Evolutionary conservation across 2,113 vertebrate genomes (phyloP), one percentile per base, ranked within the genome.

Genomic region (Prunella fulvescens): DNA sequence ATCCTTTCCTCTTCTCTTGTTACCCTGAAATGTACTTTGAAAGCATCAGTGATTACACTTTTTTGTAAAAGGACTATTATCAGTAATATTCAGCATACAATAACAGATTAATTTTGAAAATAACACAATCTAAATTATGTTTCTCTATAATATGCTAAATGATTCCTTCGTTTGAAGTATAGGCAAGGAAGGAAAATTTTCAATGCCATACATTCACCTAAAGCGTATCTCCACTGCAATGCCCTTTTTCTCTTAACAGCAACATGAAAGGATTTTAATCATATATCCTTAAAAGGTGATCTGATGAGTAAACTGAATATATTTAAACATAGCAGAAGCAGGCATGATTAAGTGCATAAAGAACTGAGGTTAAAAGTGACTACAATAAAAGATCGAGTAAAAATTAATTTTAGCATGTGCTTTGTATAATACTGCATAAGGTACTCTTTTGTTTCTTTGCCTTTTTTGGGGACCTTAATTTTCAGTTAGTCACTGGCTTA

Each of bases 401-500:
- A 97, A 94, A 97, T 93, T 96, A 92, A 96, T 97, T 97, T 97
- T 95, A 93, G 35, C 65, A 86, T 91, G 83, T 25, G 40, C 70
- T 94, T 94, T 93, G 62, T 88, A 72, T 79, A 96, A 94, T 81
- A 90, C 51, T 77, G 86, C 60, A 96, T 91, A 95, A 97, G 85
- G 57, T 96, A 80, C 90, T 93, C 92, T 93, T 97, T 97, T 97
- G 80, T 97, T 98, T 97, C 60, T 0, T 93, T 97, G 83, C 69
- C 78, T 95, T 54, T 66, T 95, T 96, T 80, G 8, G 47, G 85
- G 25, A 57, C 86, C 62, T 95, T 97, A 96, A 96, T 98, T 97
- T 98, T 97, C 88, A 96, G 94, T 96, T 97, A 98, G 90, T 97
- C 90, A 88, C 73, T 97, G 86, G 58, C 92, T 97, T 97, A 97